Percentiles rank a stretch among this genome's conserved stretches.
Conservation (phyloP, 53 echinoderm and acorn worm species). For the Pentamera pediparva region DNA sequence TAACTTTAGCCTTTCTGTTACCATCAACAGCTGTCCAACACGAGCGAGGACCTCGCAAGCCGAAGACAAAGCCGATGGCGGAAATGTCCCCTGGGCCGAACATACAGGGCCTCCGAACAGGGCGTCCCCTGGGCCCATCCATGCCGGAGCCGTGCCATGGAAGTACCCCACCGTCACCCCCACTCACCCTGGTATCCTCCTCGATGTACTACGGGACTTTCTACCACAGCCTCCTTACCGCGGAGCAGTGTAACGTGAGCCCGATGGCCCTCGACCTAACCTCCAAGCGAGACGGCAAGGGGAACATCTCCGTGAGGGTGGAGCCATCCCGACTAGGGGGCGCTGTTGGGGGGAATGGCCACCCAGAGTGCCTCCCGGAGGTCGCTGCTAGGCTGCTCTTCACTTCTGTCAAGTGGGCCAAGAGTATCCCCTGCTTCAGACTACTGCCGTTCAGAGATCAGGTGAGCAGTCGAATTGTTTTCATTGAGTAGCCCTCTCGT, state of each 20-base stretch:
- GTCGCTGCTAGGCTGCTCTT: constrained; percentile 87
- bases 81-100: neutral
- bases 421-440: constrained; percentile 92
- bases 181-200: constrained; percentile 50
- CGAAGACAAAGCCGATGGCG: constrained; percentile 60
- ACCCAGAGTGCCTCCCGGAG: constrained; percentile 75
- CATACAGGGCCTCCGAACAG: neutral
- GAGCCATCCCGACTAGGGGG: constrained; percentile 9
- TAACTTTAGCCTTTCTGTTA: neutral
- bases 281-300: constrained; percentile 19
- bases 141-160: constrained; percentile 24
- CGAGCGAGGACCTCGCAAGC: constrained; percentile 92
- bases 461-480: no score
- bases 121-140: constrained; percentile 27
- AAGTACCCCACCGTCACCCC: constrained; percentile 35
- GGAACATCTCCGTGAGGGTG: neutral
- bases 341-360: neutral
- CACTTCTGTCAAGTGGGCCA: constrained; percentile 93
- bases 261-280: constrained; percentile 73
- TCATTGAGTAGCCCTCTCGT: no score
- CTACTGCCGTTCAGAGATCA: constrained; percentile 89
- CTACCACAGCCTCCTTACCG: constrained; percentile 91
- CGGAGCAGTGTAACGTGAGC: constrained; percentile 94
- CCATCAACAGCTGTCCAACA: constrained; percentile 70
- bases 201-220: constrained; percentile 96